These are phyloP conservation scores for Protaetia brevitarsis DNA, from an alignment of 1,140 invertebrate genomes.

Conservation along the genomic window DNA sequence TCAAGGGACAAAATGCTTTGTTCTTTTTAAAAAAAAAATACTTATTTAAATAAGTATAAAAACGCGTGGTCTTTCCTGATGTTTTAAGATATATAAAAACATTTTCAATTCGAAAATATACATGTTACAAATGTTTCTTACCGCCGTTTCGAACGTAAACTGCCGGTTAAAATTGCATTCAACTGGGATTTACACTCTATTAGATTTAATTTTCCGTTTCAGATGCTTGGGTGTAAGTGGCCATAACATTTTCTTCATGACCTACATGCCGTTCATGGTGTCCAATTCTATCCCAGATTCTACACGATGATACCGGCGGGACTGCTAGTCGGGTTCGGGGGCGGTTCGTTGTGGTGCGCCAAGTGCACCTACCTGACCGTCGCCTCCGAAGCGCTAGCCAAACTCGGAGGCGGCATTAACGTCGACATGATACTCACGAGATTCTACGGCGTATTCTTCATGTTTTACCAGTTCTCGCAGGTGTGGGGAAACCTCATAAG, in stretches of 20 bases:
- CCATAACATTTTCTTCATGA: constrained; percentile 75
- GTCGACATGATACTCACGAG: constrained; percentile 72
- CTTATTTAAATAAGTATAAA: too few relatives aligned
- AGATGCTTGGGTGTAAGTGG: constrained; percentile 83
- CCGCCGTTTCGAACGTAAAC: too few relatives aligned
- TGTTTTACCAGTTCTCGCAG: constrained; percentile 90
- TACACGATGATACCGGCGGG: constrained; percentile 84
- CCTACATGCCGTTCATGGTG: constrained; percentile 84
- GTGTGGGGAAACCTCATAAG: constrained; percentile 92
- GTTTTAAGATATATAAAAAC: too few relatives aligned
- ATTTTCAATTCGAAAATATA: too few relatives aligned
- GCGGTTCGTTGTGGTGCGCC: constrained; percentile 85
- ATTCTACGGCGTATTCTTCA: constrained; percentile 90
- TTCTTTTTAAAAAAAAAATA: too few relatives aligned
- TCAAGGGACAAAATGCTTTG: too few relatives aligned
- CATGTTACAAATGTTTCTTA: too few relatives aligned
- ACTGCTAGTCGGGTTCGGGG: constrained; percentile 78
- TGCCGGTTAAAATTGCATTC: background rate
- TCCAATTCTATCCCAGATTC: constrained; percentile 83
- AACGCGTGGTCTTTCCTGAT: too few relatives aligned
- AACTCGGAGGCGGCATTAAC: constrained; percentile 61
- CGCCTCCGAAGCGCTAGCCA: constrained; percentile 67
- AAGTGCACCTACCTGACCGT: constrained; percentile 87
- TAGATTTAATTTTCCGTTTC: constrained; percentile 39
- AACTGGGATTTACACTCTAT: background rate